Base-by-base conservation (phyloP, 2,113 vertebrate species). In the Saccopteryx leptura region DNA sequence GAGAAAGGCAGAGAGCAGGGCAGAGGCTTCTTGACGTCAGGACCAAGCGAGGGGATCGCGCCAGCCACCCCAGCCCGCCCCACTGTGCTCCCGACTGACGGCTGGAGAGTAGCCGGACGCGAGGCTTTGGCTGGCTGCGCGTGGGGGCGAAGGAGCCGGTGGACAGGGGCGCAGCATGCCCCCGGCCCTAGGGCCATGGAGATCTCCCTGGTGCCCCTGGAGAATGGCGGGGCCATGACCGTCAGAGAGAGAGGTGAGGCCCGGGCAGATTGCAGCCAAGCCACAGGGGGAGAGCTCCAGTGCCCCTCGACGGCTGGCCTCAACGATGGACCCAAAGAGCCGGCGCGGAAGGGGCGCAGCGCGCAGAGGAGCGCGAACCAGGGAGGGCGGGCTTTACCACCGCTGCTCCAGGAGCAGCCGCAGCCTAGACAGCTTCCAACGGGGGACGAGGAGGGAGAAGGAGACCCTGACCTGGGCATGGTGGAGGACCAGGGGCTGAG, bases 131-230 rank as follows among this genome's bases (percentile, higher is more conserved):
- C 5, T 4, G 68, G 66, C 46, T 26, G 93, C 28, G 92, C 83
- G 90, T 48, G 5, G 48, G 65, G 69, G 56, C 26, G 24, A 39
- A 9, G 52, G 76, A 87, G 78, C 81, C 56, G 19, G 85, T 23
- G 48, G 15, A 54, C 69, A 11, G 80, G 81, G 96, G 90, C 82
- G 94, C 98, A 98, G 94, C 93, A 98, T 99, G 98, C 97, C 97
- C 98, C 95, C 97, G 83, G 50, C 80, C 24, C 95, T 90, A 61
- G 13, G 94, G 90, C 78, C 94, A 99, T 99, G 99, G 99, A 99
- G 99, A 98, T 99, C 96, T 98, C 99, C 96, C 98, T 99, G 99
- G 99, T 99, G 98, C 99, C 99, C 92, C 98, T 99, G 98, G 99
- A 99, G 98, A 99, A 99, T 98, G 98, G 99, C 86, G 98, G 98